Conservation (phyloP, 2,888 invertebrate species). For the Coelopa pilipes region DNA sequence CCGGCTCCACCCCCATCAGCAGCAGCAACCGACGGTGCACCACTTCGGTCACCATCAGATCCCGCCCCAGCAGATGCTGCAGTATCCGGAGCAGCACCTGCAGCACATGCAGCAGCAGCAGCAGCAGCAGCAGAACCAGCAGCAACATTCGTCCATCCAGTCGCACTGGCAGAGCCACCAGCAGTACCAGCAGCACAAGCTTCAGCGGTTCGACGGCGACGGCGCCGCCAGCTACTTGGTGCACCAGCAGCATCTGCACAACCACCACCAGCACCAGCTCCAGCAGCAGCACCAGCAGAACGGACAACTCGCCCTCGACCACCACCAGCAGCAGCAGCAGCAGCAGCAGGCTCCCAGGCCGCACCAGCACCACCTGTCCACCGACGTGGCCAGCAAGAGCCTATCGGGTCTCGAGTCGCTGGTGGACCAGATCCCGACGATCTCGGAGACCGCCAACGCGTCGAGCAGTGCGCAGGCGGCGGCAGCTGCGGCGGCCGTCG, state of each 20-base stretch:
- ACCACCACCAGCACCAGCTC: conserved; percentile 31
- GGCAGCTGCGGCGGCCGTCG: conserved; percentile 53
- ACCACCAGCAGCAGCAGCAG: conserved; percentile 16
- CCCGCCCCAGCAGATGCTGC: neutral
- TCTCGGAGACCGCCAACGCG: conserved; percentile 75
- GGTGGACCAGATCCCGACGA: conserved; percentile 91
- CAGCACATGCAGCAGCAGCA: conserved; percentile 33
- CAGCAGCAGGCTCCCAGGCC: conserved; percentile 5
- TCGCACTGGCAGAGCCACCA: conserved; percentile 15
- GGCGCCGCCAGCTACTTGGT: neutral
- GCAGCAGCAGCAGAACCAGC: conserved; percentile 49
- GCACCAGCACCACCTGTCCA: conserved; percentile 31
- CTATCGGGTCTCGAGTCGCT: conserved; percentile 87
- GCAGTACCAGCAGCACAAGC: conserved; percentile 43
- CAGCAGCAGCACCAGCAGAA: conserved; percentile 28
- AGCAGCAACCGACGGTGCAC: conserved; percentile 37
- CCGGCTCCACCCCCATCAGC: conserved; percentile 29
- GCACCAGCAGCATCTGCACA: conserved; percentile 33
- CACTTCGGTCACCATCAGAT: neutral
- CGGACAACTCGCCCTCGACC: neutral
- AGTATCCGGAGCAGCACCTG: conserved; percentile 29
- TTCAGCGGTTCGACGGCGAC: conserved; percentile 42
- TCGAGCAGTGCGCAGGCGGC: conserved; percentile 44
- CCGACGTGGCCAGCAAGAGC: conserved; percentile 85
- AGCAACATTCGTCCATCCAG: conserved; percentile 39